Base-by-base conservation (phyloP, 2,113 vertebrate genomes). In the Chaetodon auriga region DNA sequence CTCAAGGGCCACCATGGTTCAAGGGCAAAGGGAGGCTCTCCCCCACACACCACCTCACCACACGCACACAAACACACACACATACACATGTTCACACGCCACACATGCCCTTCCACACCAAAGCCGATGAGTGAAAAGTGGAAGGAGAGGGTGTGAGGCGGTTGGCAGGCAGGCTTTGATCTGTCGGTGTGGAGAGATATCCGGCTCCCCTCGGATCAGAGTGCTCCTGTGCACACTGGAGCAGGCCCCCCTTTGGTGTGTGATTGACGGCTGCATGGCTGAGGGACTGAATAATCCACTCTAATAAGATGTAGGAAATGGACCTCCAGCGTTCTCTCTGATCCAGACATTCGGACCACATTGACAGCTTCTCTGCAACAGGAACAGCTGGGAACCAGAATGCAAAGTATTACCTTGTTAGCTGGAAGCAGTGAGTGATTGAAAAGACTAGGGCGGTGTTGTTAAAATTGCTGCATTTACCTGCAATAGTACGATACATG, bases 221-320 rank as follows among this genome's bases (percentile, higher is more conserved):
- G 89, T 76, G 82, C 91, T 90, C 80, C 82, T 87, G 87, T 91
- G 89, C 89, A 81, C 87, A 82, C 76, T 78, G 84, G 78, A 85
- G 82, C 87, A 80, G 90, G 77, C 92, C 87, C 92, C 85, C 92
- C 82, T 92, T 91, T 93, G 89, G 87, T 68, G 90, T 90, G 89
- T 95, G 93, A 95, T 93, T 94, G 94, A 94, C 92, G 86, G 92
- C 86, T 94, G 87, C 91, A 92, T 85, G 90, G 90, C 91, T 92
- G 87, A 93, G 89, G 90, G 87, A 93, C 81, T 90, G 92, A 89
- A 89, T 94, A 91, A 94, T 94, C 91, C 93, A 92, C 93, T 93
- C 93, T 94, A 95, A 94, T 94, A 93, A 95, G 93, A 92, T 87
- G 85, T 94, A 94, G 92, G 91, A 93, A 93, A 89, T 86, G 92